A percentile compares a stretch with the other conserved stretches of the same genome.
Conservation (phyloP, 2,797 vertebrate genomes). For the Gobio occitaniae region DNA sequence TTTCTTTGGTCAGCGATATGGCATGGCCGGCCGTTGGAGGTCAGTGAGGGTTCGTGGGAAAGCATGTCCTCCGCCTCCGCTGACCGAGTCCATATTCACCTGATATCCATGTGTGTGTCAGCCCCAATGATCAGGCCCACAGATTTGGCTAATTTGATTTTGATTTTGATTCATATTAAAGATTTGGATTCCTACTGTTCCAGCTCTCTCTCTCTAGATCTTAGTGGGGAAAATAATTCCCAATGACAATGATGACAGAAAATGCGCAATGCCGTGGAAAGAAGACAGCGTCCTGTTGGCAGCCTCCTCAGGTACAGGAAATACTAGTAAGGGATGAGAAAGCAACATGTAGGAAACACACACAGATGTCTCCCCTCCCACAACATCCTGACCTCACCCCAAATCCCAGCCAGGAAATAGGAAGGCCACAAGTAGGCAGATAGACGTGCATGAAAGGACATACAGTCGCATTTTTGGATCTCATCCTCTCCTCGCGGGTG, state of each 20-base stretch:
- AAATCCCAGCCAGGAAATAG: slow-evolving; percentile 79
- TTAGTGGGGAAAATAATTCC: slow-evolving; percentile 67
- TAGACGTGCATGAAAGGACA: slow-evolving; percentile 64
- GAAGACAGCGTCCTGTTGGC: slow-evolving; percentile 72
- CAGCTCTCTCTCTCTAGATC: slow-evolving; percentile 40
- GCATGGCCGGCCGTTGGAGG: slow-evolving; percentile 60
- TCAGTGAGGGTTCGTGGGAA: slow-evolving; percentile 76
- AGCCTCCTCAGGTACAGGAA: slow-evolving; percentile 80
- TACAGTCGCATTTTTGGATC: slow-evolving; percentile 67
- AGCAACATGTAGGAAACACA: slow-evolving; percentile 75
- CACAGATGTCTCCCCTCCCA: slow-evolving; percentile 74
- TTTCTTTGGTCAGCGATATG: slow-evolving; percentile 56
- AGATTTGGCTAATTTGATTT: not conserved
- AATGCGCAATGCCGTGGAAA: slow-evolving; percentile 71
- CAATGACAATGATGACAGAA: slow-evolving; percentile 70
- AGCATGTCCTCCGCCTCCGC: slow-evolving; percentile 65
- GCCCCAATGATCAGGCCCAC: no score
- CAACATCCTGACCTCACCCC: slow-evolving; percentile 74
- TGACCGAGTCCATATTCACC: slow-evolving; percentile 63
- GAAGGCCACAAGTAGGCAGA: slow-evolving; percentile 68
- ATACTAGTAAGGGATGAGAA: slow-evolving; percentile 73
- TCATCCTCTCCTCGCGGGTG: slow-evolving; percentile 58
- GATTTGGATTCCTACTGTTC: slow-evolving; percentile 16
- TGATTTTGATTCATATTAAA: not conserved
- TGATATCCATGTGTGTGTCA: slow-evolving; percentile 60